Conservation (phyloP, 2,113 vertebrate species). For the Raphicerus campestris region DNA sequence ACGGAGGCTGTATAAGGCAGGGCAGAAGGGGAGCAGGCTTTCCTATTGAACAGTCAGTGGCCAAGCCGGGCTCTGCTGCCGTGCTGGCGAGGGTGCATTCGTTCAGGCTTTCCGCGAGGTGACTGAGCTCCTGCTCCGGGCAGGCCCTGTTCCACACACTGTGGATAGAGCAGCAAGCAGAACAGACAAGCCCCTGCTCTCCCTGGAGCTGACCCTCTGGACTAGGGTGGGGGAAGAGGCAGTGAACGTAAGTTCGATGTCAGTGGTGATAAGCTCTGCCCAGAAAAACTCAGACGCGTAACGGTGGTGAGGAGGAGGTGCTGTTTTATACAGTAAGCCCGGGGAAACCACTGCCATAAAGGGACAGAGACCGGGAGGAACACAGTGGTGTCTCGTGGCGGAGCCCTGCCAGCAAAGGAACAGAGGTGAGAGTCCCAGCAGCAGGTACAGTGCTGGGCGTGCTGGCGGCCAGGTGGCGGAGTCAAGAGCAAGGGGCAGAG, state of each 20-base stretch:
- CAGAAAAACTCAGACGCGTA: accelerated
- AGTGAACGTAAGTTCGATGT: not conserved
- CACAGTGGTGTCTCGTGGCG: accelerated
- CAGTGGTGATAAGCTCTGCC: not conserved
- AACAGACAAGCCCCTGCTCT: not conserved
- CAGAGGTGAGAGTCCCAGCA: not conserved
- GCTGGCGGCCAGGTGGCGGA: not conserved
- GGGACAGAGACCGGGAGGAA: not conserved
- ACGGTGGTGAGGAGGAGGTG: not conserved
- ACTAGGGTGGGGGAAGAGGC: not conserved
- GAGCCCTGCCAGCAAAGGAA: not conserved
- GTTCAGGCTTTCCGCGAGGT: not conserved
- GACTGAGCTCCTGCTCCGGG: not conserved
- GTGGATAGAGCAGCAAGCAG: not conserved
- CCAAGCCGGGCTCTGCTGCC: not conserved
- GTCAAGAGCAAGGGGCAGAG: no score
- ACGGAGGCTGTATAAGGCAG: not conserved
- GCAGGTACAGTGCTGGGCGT: accelerated
- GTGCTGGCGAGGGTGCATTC: not conserved
- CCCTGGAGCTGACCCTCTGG: not conserved
- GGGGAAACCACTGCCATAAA: not conserved
- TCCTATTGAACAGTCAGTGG: not conserved
- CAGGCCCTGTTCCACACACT: not conserved
- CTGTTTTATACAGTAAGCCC: not conserved
- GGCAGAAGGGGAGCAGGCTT: not conserved